phyloP scores from a whole-genome alignment of 2,888 invertebrate genomes.

The Sminthurides aquaticus region DNA sequence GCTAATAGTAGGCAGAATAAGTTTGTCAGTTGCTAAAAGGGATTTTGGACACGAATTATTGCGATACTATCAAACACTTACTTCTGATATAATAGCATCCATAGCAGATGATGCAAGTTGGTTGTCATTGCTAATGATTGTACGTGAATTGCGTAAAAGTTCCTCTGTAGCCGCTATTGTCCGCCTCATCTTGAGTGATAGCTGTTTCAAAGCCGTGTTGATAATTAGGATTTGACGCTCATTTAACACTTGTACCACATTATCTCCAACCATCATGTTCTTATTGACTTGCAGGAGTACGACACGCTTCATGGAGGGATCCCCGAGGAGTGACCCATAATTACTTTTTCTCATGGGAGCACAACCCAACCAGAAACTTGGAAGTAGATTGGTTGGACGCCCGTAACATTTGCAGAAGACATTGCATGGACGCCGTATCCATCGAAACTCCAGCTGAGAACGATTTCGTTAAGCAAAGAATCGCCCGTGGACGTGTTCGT shows the following conservation, averaged over 20 bases:
- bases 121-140: not conserved
- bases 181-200: too few species aligned
- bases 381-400: conserved; percentile 87
- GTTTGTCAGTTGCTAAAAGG: too few species aligned
- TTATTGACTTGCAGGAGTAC: conserved; percentile 58
- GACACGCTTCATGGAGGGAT: conserved; percentile 80
- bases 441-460: conserved; percentile 85
- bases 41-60: too few species aligned
- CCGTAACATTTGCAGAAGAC: conserved; percentile 81
- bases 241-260: too few species aligned
- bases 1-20: too few species aligned
- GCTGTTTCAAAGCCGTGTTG: not conserved
- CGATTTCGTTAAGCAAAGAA: conserved; percentile 78
- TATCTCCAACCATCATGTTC: too few species aligned
- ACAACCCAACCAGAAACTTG: conserved; percentile 68
- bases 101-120: not conserved
- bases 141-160: not conserved
- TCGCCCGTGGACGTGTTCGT: conserved; percentile 59
- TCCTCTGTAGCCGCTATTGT: not conserved
- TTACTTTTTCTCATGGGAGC: conserved; percentile 82
- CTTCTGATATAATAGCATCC: too few species aligned
- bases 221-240: not conserved
- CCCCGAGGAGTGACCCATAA: conserved; percentile 83
- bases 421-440: conserved; percentile 87
- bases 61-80: too few species aligned